These are phyloP conservation scores for Eublepharis macularius DNA, from an alignment of 2,113 vertebrate species.

Conservation along the genomic window DNA sequence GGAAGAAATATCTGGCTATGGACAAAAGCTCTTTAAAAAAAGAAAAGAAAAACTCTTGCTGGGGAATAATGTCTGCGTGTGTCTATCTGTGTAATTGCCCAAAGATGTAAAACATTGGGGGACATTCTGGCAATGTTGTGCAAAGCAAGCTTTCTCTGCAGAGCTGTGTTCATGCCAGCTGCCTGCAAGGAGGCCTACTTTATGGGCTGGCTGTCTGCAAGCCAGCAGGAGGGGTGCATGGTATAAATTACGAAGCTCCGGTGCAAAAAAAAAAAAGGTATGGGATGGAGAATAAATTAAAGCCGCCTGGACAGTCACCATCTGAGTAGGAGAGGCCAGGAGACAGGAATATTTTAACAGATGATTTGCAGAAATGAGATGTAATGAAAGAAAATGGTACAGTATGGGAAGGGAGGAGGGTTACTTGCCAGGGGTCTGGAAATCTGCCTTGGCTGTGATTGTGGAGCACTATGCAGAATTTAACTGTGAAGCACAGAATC, in stretches of 20 bases:
- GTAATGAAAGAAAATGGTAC: neutral
- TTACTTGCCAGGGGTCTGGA: neutral
- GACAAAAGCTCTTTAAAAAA: neutral
- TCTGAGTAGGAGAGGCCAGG: neutral
- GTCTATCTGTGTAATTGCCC: neutral
- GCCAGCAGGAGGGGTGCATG: neutral
- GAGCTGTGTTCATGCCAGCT: slow-evolving; percentile 1
- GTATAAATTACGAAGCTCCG: neutral
- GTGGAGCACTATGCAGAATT: neutral
- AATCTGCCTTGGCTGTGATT: neutral
- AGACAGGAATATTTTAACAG: neutral
- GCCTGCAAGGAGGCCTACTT: neutral
- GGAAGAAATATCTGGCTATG: slow-evolving; percentile 12
- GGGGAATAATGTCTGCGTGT: neutral
- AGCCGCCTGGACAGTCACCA: neutral
- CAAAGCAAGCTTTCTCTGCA: slow-evolving; percentile 1
- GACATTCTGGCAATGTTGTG: neutral
- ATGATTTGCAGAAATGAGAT: slow-evolving; percentile 18
- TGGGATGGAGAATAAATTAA: slow-evolving; percentile 12
- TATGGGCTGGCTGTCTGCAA: neutral
- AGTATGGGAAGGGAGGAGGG: neutral
- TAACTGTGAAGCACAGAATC: neutral
- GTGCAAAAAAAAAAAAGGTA: neutral
- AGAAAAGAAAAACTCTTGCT: neutral
- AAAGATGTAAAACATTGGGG: slow-evolving; percentile 5